Evolutionary conservation across 2,888 invertebrate species (phyloP).

Genomic region (Cataglyphis albicans): DNA sequence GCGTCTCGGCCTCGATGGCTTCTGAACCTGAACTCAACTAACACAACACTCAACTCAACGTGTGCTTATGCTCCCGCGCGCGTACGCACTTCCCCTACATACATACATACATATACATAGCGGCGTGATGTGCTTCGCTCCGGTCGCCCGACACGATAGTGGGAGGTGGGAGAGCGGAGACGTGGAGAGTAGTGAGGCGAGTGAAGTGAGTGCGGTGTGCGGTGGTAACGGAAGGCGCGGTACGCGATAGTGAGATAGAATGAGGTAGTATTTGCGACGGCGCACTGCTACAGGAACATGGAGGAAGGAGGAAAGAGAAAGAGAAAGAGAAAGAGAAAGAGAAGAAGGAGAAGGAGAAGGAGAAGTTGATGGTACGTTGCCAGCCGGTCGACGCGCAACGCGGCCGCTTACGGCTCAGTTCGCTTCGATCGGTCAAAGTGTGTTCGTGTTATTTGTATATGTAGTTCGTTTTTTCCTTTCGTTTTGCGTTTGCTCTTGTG

Average conservation of each 20-base stretch:
- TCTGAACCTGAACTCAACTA: constrained; percentile 1
- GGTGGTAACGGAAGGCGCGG: not conserved
- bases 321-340: not conserved
- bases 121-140: not conserved
- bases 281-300: not conserved
- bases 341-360: not conserved
- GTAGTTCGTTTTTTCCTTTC: not conserved
- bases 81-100: constrained; percentile 23
- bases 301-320: not conserved
- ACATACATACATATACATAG: not conserved
- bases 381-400: constrained; percentile 59
- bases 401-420: constrained; percentile 75
- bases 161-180: too few species aligned
- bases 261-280: not conserved
- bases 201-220: not conserved
- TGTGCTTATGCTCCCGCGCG: constrained; percentile 10
- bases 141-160: too few species aligned
- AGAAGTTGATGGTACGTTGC: constrained; percentile 30
- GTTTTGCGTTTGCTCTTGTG: not conserved
- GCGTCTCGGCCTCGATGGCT: not conserved
- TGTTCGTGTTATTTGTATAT: constrained; percentile 63
- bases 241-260: not conserved
- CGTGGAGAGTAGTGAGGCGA: not conserved
- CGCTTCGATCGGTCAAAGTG: constrained; percentile 79
- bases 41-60: not conserved